Conservation (phyloP, 2,888 invertebrate species). For the Stenolophus ochropezus region DNA sequence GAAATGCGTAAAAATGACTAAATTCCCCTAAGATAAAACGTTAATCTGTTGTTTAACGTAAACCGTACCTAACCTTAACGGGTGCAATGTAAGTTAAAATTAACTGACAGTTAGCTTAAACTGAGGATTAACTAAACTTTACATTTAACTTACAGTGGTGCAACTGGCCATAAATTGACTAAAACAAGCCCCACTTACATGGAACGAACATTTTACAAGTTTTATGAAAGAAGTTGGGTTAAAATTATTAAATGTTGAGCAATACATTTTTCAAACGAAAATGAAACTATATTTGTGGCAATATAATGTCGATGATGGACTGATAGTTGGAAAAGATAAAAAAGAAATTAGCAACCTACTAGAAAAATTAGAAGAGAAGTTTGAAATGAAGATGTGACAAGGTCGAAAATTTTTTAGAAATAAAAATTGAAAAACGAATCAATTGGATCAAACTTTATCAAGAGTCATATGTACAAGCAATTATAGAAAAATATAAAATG, state of each 20-base stretch:
- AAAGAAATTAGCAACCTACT: not conserved
- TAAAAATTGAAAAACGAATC: not conserved
- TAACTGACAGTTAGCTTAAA: too few species aligned
- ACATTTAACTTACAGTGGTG: too few species aligned
- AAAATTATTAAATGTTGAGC: conserved; percentile 48
- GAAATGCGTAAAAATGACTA: too few species aligned
- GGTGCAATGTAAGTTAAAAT: too few species aligned
- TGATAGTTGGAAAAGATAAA: conserved; percentile 17
- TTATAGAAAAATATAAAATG: not conserved
- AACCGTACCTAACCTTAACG: too few species aligned
- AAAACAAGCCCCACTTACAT: not conserved
- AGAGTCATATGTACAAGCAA: not conserved
- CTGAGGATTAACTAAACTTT: too few species aligned
- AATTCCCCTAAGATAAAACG: too few species aligned
- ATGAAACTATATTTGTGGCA: conserved; percentile 48
- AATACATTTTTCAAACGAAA: conserved; percentile 58
- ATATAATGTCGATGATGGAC: conserved; percentile 61
- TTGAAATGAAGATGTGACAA: not conserved
- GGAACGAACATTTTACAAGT: conserved; percentile 32
- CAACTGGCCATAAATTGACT: too few species aligned
- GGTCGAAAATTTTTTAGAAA: not conserved
- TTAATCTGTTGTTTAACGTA: too few species aligned
- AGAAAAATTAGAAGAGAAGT: conserved; percentile 38
- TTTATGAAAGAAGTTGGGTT: conserved; percentile 48
- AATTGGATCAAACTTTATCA: conserved; percentile 36